Percentiles rank a stretch among this genome's conserved stretches.
These are phyloP conservation scores for Dicaeum eximium DNA, from an alignment of 2,113 vertebrate species.

Conservation along the genomic window DNA sequence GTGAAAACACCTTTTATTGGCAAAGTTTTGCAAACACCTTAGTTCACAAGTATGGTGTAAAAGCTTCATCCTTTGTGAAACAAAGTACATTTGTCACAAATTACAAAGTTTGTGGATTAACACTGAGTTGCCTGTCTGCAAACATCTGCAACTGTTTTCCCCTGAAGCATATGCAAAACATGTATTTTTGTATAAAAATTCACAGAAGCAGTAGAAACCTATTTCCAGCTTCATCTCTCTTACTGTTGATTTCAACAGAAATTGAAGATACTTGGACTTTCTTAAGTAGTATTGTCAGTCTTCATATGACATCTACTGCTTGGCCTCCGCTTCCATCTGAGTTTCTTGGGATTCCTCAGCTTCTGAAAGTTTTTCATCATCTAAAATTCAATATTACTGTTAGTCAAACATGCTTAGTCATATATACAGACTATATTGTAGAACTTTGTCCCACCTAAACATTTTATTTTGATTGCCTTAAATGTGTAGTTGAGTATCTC, in stretches of 20 bases:
- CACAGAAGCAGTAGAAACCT: not conserved
- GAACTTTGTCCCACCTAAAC: not conserved
- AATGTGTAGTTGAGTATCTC: not conserved
- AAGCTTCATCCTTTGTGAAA: not conserved
- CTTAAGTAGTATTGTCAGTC: not conserved
- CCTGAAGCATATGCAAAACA: not conserved
- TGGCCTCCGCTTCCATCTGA: conserved; percentile 78
- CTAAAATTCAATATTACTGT: conserved; percentile 66
- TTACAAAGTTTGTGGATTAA: not conserved
- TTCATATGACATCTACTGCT: conserved; percentile 54
- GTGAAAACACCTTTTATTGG: conserved; percentile 34
- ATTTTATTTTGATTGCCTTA: not conserved
- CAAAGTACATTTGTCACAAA: not conserved
- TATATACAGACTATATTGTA: not conserved
- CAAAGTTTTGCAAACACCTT: not conserved
- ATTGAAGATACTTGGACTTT: not conserved
- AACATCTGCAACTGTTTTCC: not conserved
- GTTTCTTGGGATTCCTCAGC: conserved; percentile 86
- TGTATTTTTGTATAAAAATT: not conserved
- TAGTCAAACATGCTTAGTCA: not conserved
- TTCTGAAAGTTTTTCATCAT: conserved; percentile 93
- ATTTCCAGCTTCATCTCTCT: not conserved
- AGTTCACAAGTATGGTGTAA: not conserved
- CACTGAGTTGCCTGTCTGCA: not conserved
- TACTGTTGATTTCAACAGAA: conserved; percentile 12